Base-by-base conservation (phyloP, 1,140 invertebrate species). In the Drosophila insularis region DNA sequence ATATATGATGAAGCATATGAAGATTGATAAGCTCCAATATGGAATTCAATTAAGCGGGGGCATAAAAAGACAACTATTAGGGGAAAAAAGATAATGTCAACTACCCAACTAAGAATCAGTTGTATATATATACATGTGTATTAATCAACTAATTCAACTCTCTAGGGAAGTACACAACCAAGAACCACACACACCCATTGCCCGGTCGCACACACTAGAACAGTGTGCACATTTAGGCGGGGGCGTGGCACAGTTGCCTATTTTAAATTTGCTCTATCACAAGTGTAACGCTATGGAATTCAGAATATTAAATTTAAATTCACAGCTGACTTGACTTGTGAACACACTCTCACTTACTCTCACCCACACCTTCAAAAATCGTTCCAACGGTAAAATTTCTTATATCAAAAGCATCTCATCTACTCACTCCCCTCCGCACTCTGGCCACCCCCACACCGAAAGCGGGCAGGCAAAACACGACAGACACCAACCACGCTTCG, bases 271-370 rank as follows among this genome's bases (percentile, higher is more conserved):
- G n/a, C 66, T 91, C 74, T 91, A 90, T 91, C 90, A 91, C 90
- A 90, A 91, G 90, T 91, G 90, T 91, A 91, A 91, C 90, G 90
- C 90, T 74, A 59, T 87, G 53, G 61, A 86, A 80, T 79, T 78
- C 66, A 73, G 69, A 37, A 63, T 76, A 21, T 59, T 63, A 72
- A 27, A 64, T 66, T 66, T 77, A 90, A 84, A 73, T 77, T 66
- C 82, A 84, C 77, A 77, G 87, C 90, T 91, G 90, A 91, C 90
- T 50, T 91, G 61, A 87, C 84, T 89, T 80, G 90, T 89, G 87
- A 91, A 81, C 56, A 74, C 2, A 27, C 27, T 27, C 27, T 6
- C 8, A 35, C 32, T n/a, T n/a, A 35, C 32, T 10, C 32, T 10
- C 32, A 35, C 32, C 10, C 32, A 35, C 32, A 32, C 32, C 27